Percentiles rank a stretch among this genome's conserved stretches.
Conservation (phyloP, 2,888 invertebrate species). For the Lasioglossum marginatum region DNA sequence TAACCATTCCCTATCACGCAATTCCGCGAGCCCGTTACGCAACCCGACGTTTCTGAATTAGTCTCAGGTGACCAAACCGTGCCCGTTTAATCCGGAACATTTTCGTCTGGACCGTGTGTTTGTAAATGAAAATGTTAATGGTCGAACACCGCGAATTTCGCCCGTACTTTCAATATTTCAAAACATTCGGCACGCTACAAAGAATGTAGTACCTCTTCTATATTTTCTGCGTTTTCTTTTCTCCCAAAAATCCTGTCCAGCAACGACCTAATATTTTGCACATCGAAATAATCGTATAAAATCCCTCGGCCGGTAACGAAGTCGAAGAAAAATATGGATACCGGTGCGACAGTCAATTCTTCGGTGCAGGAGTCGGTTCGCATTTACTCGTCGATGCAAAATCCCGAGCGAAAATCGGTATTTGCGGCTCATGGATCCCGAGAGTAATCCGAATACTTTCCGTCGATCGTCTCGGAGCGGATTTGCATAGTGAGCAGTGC, state of each 20-base stretch:
- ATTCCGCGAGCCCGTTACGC: not conserved
- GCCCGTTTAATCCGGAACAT: not conserved
- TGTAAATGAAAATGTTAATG: not conserved
- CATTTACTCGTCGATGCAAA: not conserved
- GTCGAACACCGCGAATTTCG: no score
- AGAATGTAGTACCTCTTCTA: no score
- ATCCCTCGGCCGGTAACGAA: not conserved
- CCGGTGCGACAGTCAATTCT: not conserved
- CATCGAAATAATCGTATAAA: not conserved
- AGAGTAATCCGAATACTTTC: conserved; percentile 28
- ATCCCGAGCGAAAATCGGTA: not conserved
- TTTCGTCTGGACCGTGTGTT: not conserved
- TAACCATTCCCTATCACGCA: conserved; percentile 41
- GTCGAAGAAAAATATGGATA: not conserved
- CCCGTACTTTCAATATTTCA: not conserved
- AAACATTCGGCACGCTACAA: not conserved
- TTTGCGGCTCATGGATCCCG: conserved; percentile 7
- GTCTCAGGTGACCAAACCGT: not conserved
- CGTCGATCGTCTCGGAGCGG: conserved; percentile 30
- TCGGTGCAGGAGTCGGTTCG: not conserved
- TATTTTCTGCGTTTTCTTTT: not conserved
- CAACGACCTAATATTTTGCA: not conserved
- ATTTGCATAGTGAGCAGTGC: conserved; percentile 34
- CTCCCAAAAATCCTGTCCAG: not conserved
- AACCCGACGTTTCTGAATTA: conserved; percentile 2